Evolutionary conservation across 2,113 vertebrate species (phyloP).

Genomic region (Coptodon rendalli): DNA sequence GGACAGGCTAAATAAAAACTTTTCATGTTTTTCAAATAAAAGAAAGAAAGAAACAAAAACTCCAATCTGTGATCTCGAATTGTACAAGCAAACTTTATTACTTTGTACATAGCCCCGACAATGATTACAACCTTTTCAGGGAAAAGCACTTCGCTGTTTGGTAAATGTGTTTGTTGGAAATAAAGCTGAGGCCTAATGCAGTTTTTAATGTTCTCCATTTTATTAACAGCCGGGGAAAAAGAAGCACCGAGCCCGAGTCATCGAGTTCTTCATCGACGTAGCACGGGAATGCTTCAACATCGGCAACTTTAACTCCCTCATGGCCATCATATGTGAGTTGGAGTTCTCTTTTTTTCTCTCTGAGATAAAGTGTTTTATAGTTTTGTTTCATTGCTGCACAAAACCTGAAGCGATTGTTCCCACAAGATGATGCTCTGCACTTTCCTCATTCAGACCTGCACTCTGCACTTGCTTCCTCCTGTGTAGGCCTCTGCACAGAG

Average conservation of each 20-base stretch:
- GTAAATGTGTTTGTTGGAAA: background rate
- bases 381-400: background rate
- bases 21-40: background rate
- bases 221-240: conserved; percentile 84
- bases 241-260: conserved; percentile 86
- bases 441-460: background rate
- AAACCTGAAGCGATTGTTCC: background rate
- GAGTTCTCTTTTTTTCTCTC: background rate
- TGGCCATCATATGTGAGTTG: conserved; percentile 95
- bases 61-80: background rate
- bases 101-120: rapidly evolving
- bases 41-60: rapidly evolving
- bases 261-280: conserved; percentile 95
- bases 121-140: background rate
- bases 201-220: background rate
- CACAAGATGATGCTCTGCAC: background rate
- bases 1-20: background rate
- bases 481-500: rapidly evolving
- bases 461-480: background rate
- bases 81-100: background rate
- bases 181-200: background rate
- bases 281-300: conserved; percentile 96
- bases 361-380: background rate
- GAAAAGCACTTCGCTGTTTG: background rate
- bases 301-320: conserved; percentile 96